phyloP scores from a whole-genome alignment of 2,888 invertebrate species.

The Psylliodes chrysocephalus region DNA sequence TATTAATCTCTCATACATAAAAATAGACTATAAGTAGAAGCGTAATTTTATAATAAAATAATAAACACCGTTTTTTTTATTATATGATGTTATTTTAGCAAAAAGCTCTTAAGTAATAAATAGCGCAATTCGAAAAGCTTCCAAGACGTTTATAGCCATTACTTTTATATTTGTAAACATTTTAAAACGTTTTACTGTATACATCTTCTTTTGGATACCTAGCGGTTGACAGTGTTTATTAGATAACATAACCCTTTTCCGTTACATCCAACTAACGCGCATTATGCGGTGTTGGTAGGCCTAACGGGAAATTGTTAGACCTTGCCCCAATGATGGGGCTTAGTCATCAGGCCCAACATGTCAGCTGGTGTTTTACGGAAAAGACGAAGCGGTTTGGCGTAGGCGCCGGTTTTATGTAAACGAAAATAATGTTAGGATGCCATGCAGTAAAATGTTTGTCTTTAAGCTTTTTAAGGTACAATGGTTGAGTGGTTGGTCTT shows the following conservation, averaged over 20 bases:
- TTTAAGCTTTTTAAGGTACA: not conserved
- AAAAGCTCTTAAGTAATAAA: no score
- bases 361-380: not conserved
- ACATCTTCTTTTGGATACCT: not conserved
- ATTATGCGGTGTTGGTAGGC: slow-evolving; percentile 1
- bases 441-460: no score
- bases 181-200: not conserved
- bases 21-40: no score
- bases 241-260: slow-evolving; percentile 23
- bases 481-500: no score
- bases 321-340: slow-evolving; percentile 5
- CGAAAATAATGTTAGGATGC: no score
- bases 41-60: no score
- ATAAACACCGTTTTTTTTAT: no score
- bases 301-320: slow-evolving; percentile 10
- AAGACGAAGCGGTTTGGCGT: not conserved
- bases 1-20: no score
- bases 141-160: no score
- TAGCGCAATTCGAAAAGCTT: no score
- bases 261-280: not conserved
- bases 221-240: slow-evolving; percentile 12
- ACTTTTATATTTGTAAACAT: not conserved
- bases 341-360: not conserved
- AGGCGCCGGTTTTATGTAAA: not conserved
- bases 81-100: no score